Evolutionary conservation across 2,888 invertebrate species (phyloP).

Genomic region (Argynnis bischoffii): DNA sequence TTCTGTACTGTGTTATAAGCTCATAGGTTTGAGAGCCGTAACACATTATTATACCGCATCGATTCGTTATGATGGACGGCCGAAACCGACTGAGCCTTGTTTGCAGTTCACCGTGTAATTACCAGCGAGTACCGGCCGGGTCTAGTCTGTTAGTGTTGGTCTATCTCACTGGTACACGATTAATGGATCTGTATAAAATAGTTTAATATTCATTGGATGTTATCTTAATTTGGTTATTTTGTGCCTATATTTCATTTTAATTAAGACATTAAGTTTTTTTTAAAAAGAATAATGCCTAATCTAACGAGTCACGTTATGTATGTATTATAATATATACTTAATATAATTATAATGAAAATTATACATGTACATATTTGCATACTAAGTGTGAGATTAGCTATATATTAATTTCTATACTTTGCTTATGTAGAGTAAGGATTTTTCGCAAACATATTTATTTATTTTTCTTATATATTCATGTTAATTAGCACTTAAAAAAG

Average conservation of each 20-base stretch:
- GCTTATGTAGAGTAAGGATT: no score
- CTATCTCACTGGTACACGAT: neutral
- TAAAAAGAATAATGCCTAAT: no score
- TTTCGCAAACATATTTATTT: no score
- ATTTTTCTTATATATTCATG: no score
- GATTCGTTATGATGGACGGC: conserved; percentile 29
- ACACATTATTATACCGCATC: conserved; percentile 16
- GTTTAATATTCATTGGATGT: neutral
- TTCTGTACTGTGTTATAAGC: neutral
- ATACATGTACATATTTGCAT: no score
- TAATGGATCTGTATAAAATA: neutral
- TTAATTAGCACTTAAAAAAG: no score
- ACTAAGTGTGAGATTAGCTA: no score
- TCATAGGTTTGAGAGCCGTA: conserved; percentile 25
- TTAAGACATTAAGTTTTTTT: no score
- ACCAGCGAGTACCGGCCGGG: conserved; percentile 5
- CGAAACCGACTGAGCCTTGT: conserved; percentile 25
- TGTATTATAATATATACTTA: no score
- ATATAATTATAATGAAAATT: no score
- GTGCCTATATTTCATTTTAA: neutral
- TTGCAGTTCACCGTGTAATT: conserved; percentile 31
- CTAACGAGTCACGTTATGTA: no score
- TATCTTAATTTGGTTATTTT: neutral
- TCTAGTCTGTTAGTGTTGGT: conserved; percentile 8
- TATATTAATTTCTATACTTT: no score